phyloP scores from a whole-genome alignment of 2,888 invertebrate species.

The Halictus quadricinctus region DNA sequence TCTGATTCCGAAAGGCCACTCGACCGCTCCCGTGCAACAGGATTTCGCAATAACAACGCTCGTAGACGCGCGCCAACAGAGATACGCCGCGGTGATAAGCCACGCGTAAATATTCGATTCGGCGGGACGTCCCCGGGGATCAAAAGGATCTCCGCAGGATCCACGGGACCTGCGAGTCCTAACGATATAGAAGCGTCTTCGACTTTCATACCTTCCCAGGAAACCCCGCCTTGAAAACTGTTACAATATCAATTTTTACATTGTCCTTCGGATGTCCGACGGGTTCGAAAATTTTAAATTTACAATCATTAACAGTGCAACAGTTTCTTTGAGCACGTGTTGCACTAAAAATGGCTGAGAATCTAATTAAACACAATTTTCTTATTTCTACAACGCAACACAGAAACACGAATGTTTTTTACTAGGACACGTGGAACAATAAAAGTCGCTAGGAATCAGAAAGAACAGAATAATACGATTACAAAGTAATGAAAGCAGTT shows the following conservation, averaged over 20 bases:
- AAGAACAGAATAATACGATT: background rate
- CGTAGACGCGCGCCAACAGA: slow-evolving; percentile 14
- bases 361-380: too few species aligned
- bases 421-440: too few species aligned
- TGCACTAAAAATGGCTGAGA: too few species aligned
- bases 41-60: slow-evolving; percentile 40
- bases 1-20: slow-evolving; percentile 52
- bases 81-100: slow-evolving; percentile 17
- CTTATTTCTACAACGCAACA: too few species aligned
- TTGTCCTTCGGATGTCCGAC: too few species aligned
- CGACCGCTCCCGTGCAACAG: slow-evolving; percentile 38
- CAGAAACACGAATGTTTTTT: too few species aligned
- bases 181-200: background rate
- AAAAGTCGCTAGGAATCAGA: too few species aligned
- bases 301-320: too few species aligned
- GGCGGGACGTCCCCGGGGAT: background rate
- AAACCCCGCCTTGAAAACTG: background rate
- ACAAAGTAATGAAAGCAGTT: too few species aligned
- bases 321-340: too few species aligned
- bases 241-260: too few species aligned
- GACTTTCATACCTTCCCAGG: background rate
- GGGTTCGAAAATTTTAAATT: too few species aligned
- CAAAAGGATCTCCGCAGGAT: background rate
- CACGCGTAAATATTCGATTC: slow-evolving; percentile 46
- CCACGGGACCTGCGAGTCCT: background rate